phyloP scores from a whole-genome alignment of 2,797 vertebrate species.

The Urosaurus nigricauda region DNA sequence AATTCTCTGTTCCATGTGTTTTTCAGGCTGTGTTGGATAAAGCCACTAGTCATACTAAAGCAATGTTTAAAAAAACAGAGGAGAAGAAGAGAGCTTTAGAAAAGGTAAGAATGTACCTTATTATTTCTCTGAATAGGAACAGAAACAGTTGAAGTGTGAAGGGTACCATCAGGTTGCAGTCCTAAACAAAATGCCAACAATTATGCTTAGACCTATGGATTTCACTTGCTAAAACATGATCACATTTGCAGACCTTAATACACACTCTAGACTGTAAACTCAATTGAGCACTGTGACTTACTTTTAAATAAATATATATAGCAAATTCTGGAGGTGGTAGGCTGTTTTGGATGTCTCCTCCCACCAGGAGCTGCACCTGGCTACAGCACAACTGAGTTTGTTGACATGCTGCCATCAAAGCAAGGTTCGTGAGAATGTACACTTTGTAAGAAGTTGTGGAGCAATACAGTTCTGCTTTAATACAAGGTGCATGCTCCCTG shows the following conservation, averaged over 20 bases:
- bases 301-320: not conserved
- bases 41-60: slow-evolving; percentile 91
- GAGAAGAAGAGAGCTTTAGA: slow-evolving; percentile 88
- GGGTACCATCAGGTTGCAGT: not conserved
- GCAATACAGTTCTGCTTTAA: not conserved
- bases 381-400: not conserved
- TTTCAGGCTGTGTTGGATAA: slow-evolving; percentile 89
- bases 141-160: not conserved
- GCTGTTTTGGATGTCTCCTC: not conserved
- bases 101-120: slow-evolving; percentile 81
- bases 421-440: not conserved
- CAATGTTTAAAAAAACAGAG: slow-evolving; percentile 88
- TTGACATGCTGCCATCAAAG: not conserved
- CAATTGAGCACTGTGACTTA: not conserved
- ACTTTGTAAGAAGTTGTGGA: not conserved
- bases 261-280: not conserved
- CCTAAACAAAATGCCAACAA: not conserved
- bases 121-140: slow-evolving; percentile 15
- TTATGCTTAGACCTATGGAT: not conserved
- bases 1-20: slow-evolving; percentile 8
- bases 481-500: not conserved
- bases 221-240: not conserved
- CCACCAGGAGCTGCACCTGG: not conserved
- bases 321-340: not conserved
- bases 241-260: not conserved